phyloP scores from a whole-genome alignment of 2,797 vertebrate species.

The Lophotriccus pileatus region DNA sequence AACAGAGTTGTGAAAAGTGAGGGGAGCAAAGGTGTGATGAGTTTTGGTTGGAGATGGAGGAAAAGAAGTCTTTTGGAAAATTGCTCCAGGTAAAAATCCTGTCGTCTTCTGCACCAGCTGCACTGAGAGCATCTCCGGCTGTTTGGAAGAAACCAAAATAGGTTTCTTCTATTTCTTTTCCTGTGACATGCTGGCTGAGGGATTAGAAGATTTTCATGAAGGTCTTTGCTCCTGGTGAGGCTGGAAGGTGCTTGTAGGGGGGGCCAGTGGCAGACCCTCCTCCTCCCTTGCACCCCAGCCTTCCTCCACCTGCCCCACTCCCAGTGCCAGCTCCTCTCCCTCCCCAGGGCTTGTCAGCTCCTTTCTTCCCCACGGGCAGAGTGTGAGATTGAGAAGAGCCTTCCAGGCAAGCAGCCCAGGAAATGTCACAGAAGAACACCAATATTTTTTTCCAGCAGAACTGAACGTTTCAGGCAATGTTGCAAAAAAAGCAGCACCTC shows the following conservation, averaged over 20 bases:
- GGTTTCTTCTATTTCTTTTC: neutral
- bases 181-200: neutral
- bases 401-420: constrained; percentile 56
- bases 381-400: constrained; percentile 38
- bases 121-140: neutral
- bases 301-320: neutral
- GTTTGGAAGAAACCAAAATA: neutral
- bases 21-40: neutral
- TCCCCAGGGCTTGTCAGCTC: neutral
- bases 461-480: neutral
- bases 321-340: neutral
- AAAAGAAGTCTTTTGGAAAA: neutral
- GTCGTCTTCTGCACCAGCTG: neutral
- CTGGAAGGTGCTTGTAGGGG: neutral
- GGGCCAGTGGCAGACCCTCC: neutral
- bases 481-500: neutral
- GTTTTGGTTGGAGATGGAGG: neutral
- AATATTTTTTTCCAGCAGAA: neutral
- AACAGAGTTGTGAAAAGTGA: neutral
- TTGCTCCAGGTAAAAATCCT: neutral
- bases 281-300: neutral
- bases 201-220: neutral
- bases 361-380: neutral
- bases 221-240: neutral
- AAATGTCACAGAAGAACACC: constrained; percentile 5